phyloP scores from a whole-genome alignment of 2,888 invertebrate species.

The Aphidius colemani region DNA sequence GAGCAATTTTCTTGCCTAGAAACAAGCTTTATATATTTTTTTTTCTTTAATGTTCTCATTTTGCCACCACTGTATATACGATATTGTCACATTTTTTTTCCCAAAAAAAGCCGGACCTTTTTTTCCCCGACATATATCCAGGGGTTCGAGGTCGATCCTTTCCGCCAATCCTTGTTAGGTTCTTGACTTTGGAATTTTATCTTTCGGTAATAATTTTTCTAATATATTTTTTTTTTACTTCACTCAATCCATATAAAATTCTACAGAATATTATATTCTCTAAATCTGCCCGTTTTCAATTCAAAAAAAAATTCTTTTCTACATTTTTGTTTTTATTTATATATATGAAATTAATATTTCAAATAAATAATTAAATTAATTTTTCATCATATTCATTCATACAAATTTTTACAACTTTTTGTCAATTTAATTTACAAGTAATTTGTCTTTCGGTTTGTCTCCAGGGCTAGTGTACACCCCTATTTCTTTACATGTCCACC shows the following conservation, averaged over 20 bases:
- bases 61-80: slow-evolving; percentile 29
- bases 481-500: background rate
- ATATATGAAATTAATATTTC: slow-evolving; percentile 5
- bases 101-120: slow-evolving; percentile 25
- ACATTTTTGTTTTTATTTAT: slow-evolving; percentile 19
- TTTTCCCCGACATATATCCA: slow-evolving; percentile 39
- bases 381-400: too few relatives aligned
- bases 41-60: slow-evolving; percentile 26
- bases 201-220: slow-evolving; percentile 52
- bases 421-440: background rate
- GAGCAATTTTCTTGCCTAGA: background rate
- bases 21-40: slow-evolving; percentile 25
- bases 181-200: slow-evolving; percentile 53
- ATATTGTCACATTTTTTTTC: slow-evolving; percentile 15
- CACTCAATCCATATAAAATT: too few relatives aligned
- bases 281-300: too few relatives aligned
- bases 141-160: too few relatives aligned
- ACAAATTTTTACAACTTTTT: background rate
- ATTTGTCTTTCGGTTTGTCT: background rate
- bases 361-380: too few relatives aligned
- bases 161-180: slow-evolving; percentile 32
- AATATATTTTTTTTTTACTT: slow-evolving; percentile 29
- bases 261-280: too few relatives aligned
- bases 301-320: too few relatives aligned
- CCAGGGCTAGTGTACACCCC: background rate